phyloP scores from a whole-genome alignment of 1,140 invertebrate genomes.

The Drosophila triauraria region DNA sequence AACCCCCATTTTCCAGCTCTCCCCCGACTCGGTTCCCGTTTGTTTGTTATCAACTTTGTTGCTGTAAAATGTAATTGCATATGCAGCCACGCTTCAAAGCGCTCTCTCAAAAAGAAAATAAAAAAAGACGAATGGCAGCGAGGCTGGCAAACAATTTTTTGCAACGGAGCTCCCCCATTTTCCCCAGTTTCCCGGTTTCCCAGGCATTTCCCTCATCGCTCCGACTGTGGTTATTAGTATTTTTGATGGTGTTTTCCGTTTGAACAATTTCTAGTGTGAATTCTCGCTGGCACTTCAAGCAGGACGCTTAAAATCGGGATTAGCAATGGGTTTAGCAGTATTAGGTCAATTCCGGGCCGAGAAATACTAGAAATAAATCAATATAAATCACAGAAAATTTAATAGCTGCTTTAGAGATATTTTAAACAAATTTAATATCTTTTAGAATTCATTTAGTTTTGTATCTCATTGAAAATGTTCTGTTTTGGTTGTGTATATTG shows the following conservation, averaged over 20 bases:
- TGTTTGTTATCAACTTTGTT: slow-evolving; percentile 81
- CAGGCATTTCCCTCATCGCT: slow-evolving; percentile 27
- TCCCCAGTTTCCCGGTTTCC: neutral
- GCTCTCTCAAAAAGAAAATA: slow-evolving; percentile 39
- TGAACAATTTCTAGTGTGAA: slow-evolving; percentile 48
- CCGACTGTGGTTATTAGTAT: slow-evolving; percentile 59
- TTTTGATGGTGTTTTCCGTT: slow-evolving; percentile 57
- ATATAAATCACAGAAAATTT: neutral
- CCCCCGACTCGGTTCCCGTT: slow-evolving; percentile 30
- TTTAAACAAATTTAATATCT: no score
- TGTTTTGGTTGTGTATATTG: neutral
- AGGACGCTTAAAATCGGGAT: slow-evolving; percentile 12
- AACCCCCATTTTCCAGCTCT: slow-evolving; percentile 13
- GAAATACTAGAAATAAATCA: neutral
- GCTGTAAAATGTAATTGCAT: slow-evolving; percentile 81
- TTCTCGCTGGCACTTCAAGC: slow-evolving; percentile 30
- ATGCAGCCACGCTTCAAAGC: slow-evolving; percentile 80
- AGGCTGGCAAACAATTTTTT: slow-evolving; percentile 60
- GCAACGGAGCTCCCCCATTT: slow-evolving; percentile 23
- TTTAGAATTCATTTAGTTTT: neutral
- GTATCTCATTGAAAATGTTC: no score
- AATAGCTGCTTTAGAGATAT: neutral
- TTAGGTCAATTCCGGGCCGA: neutral
- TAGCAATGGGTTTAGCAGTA: neutral
- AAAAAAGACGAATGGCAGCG: slow-evolving; percentile 39